These are phyloP conservation scores for Menura novaehollandiae DNA, from an alignment of 2,113 vertebrate genomes.

Conservation along the genomic window DNA sequence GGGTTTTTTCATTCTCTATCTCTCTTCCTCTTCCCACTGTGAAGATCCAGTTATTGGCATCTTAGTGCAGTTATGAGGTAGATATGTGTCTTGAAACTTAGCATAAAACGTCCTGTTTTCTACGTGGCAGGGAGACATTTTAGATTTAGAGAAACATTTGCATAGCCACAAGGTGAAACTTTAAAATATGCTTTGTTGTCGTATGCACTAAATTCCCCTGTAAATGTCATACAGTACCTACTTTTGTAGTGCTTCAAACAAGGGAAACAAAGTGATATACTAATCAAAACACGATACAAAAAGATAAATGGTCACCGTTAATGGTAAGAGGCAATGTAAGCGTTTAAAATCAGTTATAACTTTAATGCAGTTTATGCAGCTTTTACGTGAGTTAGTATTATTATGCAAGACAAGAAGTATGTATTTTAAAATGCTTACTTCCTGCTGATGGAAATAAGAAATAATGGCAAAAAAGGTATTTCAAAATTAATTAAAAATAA, in stretches of 20 bases:
- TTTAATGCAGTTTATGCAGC: background rate
- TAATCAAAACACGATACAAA: background rate
- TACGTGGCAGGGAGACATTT: background rate
- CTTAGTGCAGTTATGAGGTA: background rate
- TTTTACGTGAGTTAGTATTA: background rate
- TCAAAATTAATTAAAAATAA: background rate
- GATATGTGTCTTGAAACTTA: background rate
- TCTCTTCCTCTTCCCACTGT: background rate
- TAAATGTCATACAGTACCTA: background rate
- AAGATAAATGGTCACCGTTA: background rate
- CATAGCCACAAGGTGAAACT: background rate
- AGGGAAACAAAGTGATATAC: background rate
- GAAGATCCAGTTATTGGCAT: background rate
- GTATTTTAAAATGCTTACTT: background rate
- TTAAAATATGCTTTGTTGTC: background rate
- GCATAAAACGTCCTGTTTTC: background rate
- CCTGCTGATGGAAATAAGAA: background rate
- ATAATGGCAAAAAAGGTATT: background rate
- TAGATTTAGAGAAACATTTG: background rate
- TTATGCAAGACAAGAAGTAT: background rate
- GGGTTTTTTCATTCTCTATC: background rate
- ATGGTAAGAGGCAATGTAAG: background rate
- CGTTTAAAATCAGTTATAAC: background rate
- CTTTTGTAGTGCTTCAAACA: background rate
- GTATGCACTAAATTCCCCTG: background rate